Percentiles rank a stretch among this genome's conserved stretches.
Conservation (phyloP, 2,888 invertebrate species). For the Nomada flava region DNA sequence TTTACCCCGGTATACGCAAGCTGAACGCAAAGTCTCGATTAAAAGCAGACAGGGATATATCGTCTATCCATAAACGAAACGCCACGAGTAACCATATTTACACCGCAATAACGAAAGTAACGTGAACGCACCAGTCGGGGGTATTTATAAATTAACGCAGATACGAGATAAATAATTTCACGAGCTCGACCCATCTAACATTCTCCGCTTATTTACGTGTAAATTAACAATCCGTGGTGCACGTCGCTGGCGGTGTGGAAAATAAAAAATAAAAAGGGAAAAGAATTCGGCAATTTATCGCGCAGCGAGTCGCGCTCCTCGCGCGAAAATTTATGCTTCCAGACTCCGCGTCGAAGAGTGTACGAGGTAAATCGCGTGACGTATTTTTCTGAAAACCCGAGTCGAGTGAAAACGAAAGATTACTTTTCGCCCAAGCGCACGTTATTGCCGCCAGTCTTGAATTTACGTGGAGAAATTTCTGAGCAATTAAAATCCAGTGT, state of each 20-base stretch:
- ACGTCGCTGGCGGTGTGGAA: background rate
- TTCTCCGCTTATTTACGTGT: constrained; percentile 29
- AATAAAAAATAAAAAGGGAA: background rate
- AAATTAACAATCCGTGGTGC: constrained; percentile 29
- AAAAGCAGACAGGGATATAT: constrained; percentile 1
- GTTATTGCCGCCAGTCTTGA: background rate
- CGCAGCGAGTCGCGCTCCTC: constrained; percentile 23
- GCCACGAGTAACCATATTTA: constrained; percentile 2
- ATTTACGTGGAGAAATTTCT: constrained; percentile 7
- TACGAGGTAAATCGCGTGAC: constrained; percentile 26
- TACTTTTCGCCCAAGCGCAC: background rate
- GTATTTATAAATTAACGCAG: constrained; percentile 24
- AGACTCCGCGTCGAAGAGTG: constrained; percentile 11
- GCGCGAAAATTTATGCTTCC: constrained; percentile 42
- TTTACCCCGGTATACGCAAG: background rate
- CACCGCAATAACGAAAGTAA: constrained; percentile 8
- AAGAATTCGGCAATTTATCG: constrained; percentile 29
- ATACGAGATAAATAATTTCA: constrained; percentile 38
- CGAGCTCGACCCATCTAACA: constrained; percentile 10
- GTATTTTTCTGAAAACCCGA: constrained; percentile 18
- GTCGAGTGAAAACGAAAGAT: constrained; percentile 12
- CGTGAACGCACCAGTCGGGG: background rate
- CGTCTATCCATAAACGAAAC: background rate
- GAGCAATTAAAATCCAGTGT: background rate
- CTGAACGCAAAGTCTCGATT: background rate